Percentiles rank a stretch among this genome's conserved stretches.
phyloP scores from a whole-genome alignment of 1,140 invertebrate genomes.

The Anastrepha obliqua region DNA sequence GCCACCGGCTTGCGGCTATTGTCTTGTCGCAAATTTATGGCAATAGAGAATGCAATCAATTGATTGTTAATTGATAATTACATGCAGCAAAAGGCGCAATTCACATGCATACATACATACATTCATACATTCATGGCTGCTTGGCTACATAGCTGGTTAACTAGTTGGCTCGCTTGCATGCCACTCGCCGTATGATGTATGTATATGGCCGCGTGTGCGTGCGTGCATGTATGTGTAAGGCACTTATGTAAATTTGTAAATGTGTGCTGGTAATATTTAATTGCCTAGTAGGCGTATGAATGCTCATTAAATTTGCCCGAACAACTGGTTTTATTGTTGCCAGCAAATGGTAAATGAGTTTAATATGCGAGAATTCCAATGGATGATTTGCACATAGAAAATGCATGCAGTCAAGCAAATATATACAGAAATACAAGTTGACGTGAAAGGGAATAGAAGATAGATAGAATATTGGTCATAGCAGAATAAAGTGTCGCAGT shows the following conservation, averaged over 20 bases:
- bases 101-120: conserved; percentile 7
- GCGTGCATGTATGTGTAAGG: background rate
- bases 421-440: no score
- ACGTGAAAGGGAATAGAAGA: no score
- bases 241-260: conserved; percentile 24
- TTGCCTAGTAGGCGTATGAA: conserved; percentile 28
- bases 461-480: no score
- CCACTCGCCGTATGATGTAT: background rate
- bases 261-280: background rate
- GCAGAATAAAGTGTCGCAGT: no score
- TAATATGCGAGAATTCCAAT: conserved; percentile 36
- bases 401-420: background rate
- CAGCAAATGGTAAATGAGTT: conserved; percentile 37
- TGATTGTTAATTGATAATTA: conserved; percentile 72
- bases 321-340: conserved; percentile 34
- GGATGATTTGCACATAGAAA: conserved; percentile 14
- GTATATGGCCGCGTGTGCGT: background rate
- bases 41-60: conserved; percentile 67
- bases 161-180: background rate
- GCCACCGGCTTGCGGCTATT: conserved; percentile 46
- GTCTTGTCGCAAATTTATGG: conserved; percentile 51
- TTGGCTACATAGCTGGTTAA: background rate
- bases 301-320: conserved; percentile 21
- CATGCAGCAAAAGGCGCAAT: conserved; percentile 57
- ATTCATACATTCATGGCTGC: background rate